Percentiles rank a stretch among this genome's conserved stretches.
Conservation (phyloP, 1,140 invertebrate species). For the Dinoponera quadriceps region DNA sequence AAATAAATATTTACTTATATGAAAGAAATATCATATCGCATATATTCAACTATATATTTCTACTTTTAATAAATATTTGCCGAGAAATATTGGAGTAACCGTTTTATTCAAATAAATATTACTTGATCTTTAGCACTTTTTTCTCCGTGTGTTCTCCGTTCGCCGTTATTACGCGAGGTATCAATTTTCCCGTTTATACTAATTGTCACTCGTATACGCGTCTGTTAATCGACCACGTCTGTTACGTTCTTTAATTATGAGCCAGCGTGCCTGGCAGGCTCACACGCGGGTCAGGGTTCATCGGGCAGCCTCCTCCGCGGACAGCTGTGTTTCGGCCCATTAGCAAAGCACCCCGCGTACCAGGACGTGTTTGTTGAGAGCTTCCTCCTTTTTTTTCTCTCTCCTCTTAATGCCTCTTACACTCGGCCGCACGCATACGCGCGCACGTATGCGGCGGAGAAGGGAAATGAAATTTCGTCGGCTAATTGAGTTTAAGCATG, state of each 20-base stretch:
- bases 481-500: slow-evolving; percentile 75
- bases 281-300: slow-evolving; percentile 73
- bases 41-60: too few species aligned
- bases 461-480: slow-evolving; percentile 74
- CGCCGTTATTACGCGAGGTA: not conserved
- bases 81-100: too few species aligned
- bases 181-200: not conserved
- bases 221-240: slow-evolving; percentile 9
- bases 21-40: too few species aligned
- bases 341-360: slow-evolving; percentile 53
- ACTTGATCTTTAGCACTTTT: too few species aligned
- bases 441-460: not conserved
- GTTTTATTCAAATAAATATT: too few species aligned
- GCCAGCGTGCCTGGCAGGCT: slow-evolving; percentile 48
- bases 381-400: slow-evolving; percentile 7
- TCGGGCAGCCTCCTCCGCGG: slow-evolving; percentile 67
- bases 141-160: too few species aligned
- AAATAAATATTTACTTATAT: too few species aligned
- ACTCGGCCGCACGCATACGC: slow-evolving; percentile 25
- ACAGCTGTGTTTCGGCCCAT: slow-evolving; percentile 72
- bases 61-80: too few species aligned
- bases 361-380: slow-evolving; percentile 52
- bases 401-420: slow-evolving; percentile 25
- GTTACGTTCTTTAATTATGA: slow-evolving; percentile 68
- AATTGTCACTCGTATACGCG: not conserved